A percentile compares a stretch with the other conserved stretches of the same genome.
Evolutionary conservation across 2,113 vertebrate species (phyloP).

Genomic region (Aegithalos caudatus): DNA sequence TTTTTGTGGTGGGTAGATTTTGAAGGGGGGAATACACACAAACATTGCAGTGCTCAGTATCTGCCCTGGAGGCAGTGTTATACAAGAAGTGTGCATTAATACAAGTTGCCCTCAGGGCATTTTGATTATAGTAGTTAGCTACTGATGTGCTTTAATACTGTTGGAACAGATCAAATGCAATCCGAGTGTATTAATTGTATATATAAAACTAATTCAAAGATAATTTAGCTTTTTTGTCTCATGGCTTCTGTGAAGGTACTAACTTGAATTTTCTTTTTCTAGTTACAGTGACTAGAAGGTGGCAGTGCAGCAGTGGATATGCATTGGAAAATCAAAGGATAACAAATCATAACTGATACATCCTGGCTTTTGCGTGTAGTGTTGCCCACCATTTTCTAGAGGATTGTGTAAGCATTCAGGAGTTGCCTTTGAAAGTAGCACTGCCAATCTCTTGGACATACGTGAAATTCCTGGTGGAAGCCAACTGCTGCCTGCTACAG

Average conservation of each 20-base stretch:
- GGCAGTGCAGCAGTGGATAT: neutral
- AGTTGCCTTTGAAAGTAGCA: neutral
- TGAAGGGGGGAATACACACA: neutral
- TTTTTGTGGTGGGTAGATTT: neutral
- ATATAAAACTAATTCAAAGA: neutral
- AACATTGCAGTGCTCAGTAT: neutral
- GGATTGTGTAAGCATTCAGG: neutral
- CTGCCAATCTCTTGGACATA: neutral
- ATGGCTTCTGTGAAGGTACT: neutral
- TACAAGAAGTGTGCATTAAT: neutral
- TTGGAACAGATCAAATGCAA: neutral
- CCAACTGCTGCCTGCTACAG: neutral
- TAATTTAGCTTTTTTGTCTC: neutral
- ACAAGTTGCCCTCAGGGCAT: rapidly evolving
- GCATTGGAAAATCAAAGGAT: neutral
- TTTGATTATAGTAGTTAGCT: neutral
- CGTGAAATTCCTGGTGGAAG: neutral
- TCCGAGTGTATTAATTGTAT: neutral
- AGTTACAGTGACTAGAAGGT: neutral
- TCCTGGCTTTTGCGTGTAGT: neutral
- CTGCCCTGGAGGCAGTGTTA: neutral
- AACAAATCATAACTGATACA: neutral
- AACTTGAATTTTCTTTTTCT: slow-evolving; percentile 18
- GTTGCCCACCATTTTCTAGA: neutral
- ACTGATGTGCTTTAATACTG: neutral